Conservation (phyloP, 2,888 invertebrate species). For the Diplazon laetatorius region DNA sequence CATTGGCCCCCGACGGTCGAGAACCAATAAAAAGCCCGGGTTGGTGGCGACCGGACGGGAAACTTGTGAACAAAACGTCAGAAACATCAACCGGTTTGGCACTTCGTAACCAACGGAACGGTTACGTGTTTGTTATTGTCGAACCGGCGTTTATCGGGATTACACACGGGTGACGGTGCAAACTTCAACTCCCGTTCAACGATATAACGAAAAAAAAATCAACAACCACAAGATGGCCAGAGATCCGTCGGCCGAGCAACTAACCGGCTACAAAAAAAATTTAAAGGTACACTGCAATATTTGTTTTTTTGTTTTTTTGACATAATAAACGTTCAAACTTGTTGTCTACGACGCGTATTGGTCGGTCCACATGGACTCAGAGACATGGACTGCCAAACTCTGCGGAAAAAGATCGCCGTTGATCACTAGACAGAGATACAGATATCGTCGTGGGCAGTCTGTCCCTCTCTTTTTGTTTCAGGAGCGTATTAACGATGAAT, state of each 20-base stretch:
- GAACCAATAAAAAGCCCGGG: slow-evolving; percentile 72
- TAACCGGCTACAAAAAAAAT: slow-evolving; percentile 85
- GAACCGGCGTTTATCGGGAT: background rate
- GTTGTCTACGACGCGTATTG: no score
- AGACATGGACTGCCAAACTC: no score
- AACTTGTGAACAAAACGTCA: slow-evolving; percentile 42
- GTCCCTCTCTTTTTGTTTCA: no score
- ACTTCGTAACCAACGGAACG: background rate
- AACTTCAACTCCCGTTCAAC: no score
- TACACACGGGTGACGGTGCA: slow-evolving; percentile 20
- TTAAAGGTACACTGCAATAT: slow-evolving; percentile 87
- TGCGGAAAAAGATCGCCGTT: no score
- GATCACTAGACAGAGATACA: no score
- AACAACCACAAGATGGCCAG: slow-evolving; percentile 82
- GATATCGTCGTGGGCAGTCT: no score
- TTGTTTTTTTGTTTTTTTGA: no score
- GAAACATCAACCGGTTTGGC: slow-evolving; percentile 28
- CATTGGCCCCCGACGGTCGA: background rate
- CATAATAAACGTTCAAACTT: no score
- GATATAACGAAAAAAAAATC: no score
- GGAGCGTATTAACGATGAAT: no score
- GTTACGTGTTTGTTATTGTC: slow-evolving; percentile 17
- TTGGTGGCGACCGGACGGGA: slow-evolving; percentile 58
- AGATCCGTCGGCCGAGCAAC: slow-evolving; percentile 86
- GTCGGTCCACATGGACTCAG: no score